These are phyloP conservation scores for Drosophila malerkotliana DNA, from an alignment of 1,140 invertebrate genomes.

Conservation along the genomic window DNA sequence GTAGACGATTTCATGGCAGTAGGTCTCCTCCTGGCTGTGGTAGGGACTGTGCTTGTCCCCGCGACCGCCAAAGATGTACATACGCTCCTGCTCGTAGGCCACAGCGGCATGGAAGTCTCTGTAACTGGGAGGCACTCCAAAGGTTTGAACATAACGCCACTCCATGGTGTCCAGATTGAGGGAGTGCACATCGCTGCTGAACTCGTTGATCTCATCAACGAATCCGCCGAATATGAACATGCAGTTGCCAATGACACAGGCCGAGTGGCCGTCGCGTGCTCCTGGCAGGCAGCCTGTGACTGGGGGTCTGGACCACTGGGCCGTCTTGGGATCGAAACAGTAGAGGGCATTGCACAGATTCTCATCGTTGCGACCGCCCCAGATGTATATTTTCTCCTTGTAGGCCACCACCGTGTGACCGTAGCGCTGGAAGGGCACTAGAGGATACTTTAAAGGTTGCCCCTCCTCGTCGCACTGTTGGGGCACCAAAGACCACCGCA, in stretches of 20 bases:
- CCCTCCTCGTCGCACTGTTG: slow-evolving; percentile 64
- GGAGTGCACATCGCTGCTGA: slow-evolving; percentile 91
- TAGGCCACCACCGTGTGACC: slow-evolving; percentile 94
- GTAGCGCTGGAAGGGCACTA: slow-evolving; percentile 87
- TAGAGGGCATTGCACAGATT: slow-evolving; percentile 91
- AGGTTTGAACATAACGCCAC: slow-evolving; percentile 88
- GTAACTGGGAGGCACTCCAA: slow-evolving; percentile 87
- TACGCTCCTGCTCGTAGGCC: slow-evolving; percentile 87
- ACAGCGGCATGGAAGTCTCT: slow-evolving; percentile 95
- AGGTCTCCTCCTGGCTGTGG: slow-evolving; percentile 89
- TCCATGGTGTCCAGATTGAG: slow-evolving; percentile 90
- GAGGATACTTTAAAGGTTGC: slow-evolving; percentile 82
- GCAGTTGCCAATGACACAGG: slow-evolving; percentile 90
- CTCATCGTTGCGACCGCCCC: slow-evolving; percentile 95
- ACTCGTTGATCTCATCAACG: slow-evolving; percentile 90
- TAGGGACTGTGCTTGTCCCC: slow-evolving; percentile 88
- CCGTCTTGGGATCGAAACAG: slow-evolving; percentile 90
- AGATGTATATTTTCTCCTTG: slow-evolving; percentile 90
- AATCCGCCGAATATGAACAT: slow-evolving; percentile 97
- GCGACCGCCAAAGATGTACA: slow-evolving; percentile 95
- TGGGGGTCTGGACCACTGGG: slow-evolving; percentile 87
- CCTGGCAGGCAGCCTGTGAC: slow-evolving; percentile 89
- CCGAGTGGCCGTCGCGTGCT: slow-evolving; percentile 95
- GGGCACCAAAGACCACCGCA: slow-evolving; percentile 85
- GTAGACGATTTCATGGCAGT: slow-evolving; percentile 91